phyloP scores from a whole-genome alignment of 2,888 invertebrate species.

The Ferdinandea cuprea region DNA sequence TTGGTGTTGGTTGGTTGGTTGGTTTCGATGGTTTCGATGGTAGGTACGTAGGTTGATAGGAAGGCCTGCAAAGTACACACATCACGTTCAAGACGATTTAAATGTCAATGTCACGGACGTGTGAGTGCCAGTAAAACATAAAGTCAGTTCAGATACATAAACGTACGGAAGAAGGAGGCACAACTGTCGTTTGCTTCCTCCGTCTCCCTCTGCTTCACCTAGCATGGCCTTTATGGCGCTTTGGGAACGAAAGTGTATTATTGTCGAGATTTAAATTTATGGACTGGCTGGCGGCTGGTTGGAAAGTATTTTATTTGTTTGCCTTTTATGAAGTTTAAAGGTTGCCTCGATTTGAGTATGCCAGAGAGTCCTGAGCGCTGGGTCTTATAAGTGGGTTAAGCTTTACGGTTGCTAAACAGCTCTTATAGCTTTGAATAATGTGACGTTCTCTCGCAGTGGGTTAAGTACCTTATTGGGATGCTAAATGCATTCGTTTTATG shows the following conservation, averaged over 20 bases:
- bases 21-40: neutral
- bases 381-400: conserved; percentile 60
- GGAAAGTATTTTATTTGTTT: conserved; percentile 42
- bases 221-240: conserved; percentile 35
- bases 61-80: conserved; percentile 19
- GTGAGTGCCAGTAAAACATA: conserved; percentile 34
- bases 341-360: conserved; percentile 32
- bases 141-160: conserved; percentile 12
- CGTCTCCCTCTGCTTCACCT: neutral
- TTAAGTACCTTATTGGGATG: neutral
- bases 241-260: conserved; percentile 69
- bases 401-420: conserved; percentile 14
- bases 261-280: conserved; percentile 70
- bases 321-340: conserved; percentile 39
- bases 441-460: conserved; percentile 23
- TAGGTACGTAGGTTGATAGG: conserved; percentile 1
- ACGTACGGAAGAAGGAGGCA: neutral
- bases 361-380: conserved; percentile 55
- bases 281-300: conserved; percentile 31
- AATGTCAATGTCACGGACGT: conserved; percentile 73
- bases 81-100: conserved; percentile 60
- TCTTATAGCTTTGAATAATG: conserved; percentile 51
- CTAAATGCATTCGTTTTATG: neutral
- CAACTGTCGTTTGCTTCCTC: conserved; percentile 13
- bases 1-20: conserved; percentile 15